A percentile compares a stretch with the other conserved stretches of the same genome.
phyloP scores from a whole-genome alignment of 1,140 invertebrate species.

The Atta colombica region DNA sequence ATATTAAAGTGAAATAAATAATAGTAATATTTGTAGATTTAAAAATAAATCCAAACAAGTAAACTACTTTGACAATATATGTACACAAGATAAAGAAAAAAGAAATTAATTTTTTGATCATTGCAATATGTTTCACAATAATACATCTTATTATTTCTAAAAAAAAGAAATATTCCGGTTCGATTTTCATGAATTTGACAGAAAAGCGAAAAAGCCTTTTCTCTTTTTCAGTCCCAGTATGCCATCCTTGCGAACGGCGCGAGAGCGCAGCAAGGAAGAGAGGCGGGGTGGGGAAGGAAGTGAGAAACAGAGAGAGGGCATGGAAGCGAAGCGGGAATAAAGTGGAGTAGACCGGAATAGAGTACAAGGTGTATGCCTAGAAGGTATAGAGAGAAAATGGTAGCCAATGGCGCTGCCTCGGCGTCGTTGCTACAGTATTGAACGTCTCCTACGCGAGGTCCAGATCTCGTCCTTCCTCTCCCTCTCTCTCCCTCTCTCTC shows the following conservation, averaged over 20 bases:
- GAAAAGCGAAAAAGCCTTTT: conserved; percentile 42
- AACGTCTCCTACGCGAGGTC: conserved; percentile 81
- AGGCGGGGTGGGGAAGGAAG: conserved; percentile 51
- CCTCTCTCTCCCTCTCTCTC: not conserved
- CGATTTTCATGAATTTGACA: conserved; percentile 16
- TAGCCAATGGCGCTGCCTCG: conserved; percentile 82
- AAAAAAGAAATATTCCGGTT: not conserved
- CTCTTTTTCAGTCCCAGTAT: conserved; percentile 25
- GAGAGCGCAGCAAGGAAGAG: conserved; percentile 24
- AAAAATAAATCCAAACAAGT: too few relatives aligned
- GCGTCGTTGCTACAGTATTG: conserved; percentile 82
- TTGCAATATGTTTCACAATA: not conserved
- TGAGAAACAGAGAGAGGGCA: conserved; percentile 46
- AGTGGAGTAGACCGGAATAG: conserved; percentile 75
- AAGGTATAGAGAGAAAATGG: conserved; percentile 81
- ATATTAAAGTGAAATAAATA: too few relatives aligned
- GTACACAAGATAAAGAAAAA: not conserved
- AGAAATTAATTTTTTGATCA: not conserved
- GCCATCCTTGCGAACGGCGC: conserved; percentile 45
- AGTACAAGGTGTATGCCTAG: conserved; percentile 77
- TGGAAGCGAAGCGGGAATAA: conserved; percentile 62
- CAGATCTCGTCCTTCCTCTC: conserved; percentile 65
- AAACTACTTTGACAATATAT: too few relatives aligned
- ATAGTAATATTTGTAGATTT: too few relatives aligned
- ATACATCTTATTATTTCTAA: not conserved